Evolutionary conservation across 2,797 vertebrate species (phyloP), one percentile per base, ranked within the genome.

Genomic region (Microctenopoma stevenorrisi): DNA sequence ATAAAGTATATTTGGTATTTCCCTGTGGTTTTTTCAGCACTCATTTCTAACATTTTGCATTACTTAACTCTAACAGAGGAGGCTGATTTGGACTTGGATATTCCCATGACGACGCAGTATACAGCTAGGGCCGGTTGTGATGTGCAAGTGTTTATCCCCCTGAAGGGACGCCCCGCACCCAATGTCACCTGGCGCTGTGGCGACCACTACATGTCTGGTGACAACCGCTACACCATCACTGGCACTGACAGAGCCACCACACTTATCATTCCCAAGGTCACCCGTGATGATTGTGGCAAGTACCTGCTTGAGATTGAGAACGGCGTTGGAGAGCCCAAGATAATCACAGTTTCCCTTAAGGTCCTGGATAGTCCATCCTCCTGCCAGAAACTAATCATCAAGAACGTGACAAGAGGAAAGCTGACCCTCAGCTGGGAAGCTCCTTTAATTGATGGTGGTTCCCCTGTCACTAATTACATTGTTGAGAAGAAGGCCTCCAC

Each of bases 251-350:
- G 95, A 46, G 95, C 96, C 81, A 98, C 98, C 25, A 90, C 95
- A 26, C 96, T 99, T 14, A 82, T 87, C 59, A 96, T 99, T 86
- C 91, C 96, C 76, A 96, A 97, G 86, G 95, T 97, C 65, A 98
- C 94, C 16, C 94, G 97, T 22, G 94, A 97, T 66, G 97, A 99
- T 78, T 96, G 96, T 4, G 97, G 98, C 78, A 99, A 99, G 88
- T 99, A 99, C 33, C 55, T 96, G 84, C 93, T 99, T 82, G 96
- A 97, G 61, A 97, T 99, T 86, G 98, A 99, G 94, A 99, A 99
- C 54, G 98, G 98, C 58, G 95, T 99, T 15, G 98, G 98, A 71
- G 94, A 97, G 80, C 91, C 96, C 2, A 99, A 98, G 91, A 94
- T 96, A 67, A 94, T 97, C 83, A 96, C 94, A 11, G 91, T 98